Conservation (phyloP, 2,888 invertebrate genomes). For the Notodonta ziczac region DNA sequence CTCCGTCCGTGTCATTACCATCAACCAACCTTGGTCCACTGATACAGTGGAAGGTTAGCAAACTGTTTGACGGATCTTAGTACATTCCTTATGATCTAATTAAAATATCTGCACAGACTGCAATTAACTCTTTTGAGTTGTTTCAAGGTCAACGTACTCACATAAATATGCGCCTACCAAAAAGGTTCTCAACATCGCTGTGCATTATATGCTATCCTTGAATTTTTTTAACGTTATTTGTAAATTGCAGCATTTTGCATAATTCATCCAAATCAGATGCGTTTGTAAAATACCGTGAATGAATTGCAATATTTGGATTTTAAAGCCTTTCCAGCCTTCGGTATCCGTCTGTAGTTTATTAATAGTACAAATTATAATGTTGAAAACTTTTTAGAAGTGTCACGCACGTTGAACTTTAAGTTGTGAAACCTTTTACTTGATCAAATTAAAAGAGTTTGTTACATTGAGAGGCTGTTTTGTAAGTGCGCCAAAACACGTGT, state of each 20-base stretch:
- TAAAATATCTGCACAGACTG: background rate
- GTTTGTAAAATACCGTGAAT: conserved; percentile 1
- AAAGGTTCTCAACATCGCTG: background rate
- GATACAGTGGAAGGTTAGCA: background rate
- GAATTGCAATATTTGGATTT: background rate
- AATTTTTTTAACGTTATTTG: background rate
- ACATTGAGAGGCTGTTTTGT: conserved; percentile 7
- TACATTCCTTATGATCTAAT: background rate
- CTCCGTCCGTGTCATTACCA: conserved; percentile 3
- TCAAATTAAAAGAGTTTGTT: background rate
- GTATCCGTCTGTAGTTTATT: too few relatives aligned
- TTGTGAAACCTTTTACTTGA: background rate
- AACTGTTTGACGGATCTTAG: background rate
- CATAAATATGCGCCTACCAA: background rate
- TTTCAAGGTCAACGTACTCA: background rate
- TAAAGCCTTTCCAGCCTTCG: too few relatives aligned
- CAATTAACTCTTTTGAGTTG: background rate
- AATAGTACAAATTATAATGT: too few relatives aligned
- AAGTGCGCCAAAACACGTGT: conserved; percentile 31
- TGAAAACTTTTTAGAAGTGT: too few relatives aligned
- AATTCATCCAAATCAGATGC: conserved; percentile 20
- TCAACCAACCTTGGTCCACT: background rate
- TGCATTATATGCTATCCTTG: background rate
- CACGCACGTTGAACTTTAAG: too few relatives aligned
- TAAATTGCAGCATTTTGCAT: conserved; percentile 23